Conservation (phyloP, 2,113 vertebrate genomes). For the Hassar affinis region DNA sequence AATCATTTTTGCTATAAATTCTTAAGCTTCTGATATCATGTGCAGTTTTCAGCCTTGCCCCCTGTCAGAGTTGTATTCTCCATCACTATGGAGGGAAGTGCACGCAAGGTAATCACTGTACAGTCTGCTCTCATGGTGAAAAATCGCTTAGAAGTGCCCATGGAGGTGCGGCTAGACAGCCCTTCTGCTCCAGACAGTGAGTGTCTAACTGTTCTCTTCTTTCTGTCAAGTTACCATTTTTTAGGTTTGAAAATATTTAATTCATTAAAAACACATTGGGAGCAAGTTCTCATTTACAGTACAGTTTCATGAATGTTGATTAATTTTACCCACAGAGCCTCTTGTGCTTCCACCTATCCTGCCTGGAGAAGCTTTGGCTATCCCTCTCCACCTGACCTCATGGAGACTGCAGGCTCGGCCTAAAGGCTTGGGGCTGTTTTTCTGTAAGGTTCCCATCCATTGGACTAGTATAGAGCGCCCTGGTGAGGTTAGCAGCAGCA, state of each 20-base stretch:
- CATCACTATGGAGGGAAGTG: slow-evolving; percentile 94
- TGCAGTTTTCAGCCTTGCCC: slow-evolving; percentile 92
- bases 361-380: slow-evolving; percentile 84
- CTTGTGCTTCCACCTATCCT: slow-evolving; percentile 90
- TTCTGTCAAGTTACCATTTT: not conserved
- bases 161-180: slow-evolving; percentile 93
- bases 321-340: slow-evolving; percentile 76
- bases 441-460: slow-evolving; percentile 93
- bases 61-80: slow-evolving; percentile 95
- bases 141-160: slow-evolving; percentile 87
- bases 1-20: too few relatives aligned
- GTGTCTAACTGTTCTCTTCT: slow-evolving; percentile 50
- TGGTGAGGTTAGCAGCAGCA: slow-evolving; percentile 87
- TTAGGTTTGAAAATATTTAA: not conserved
- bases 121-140: slow-evolving; percentile 92
- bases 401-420: slow-evolving; percentile 94
- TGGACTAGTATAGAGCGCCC: slow-evolving; percentile 91
- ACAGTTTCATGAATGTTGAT: not conserved
- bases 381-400: slow-evolving; percentile 92
- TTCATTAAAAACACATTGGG: not conserved
- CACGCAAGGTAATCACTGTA: slow-evolving; percentile 92
- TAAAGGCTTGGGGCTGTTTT: slow-evolving; percentile 89
- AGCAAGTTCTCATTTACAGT: not conserved
- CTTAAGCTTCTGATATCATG: not conserved
- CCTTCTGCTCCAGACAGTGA: slow-evolving; percentile 95